phyloP scores from a whole-genome alignment of 1,140 invertebrate species.

The Eulimnadia texana region DNA sequence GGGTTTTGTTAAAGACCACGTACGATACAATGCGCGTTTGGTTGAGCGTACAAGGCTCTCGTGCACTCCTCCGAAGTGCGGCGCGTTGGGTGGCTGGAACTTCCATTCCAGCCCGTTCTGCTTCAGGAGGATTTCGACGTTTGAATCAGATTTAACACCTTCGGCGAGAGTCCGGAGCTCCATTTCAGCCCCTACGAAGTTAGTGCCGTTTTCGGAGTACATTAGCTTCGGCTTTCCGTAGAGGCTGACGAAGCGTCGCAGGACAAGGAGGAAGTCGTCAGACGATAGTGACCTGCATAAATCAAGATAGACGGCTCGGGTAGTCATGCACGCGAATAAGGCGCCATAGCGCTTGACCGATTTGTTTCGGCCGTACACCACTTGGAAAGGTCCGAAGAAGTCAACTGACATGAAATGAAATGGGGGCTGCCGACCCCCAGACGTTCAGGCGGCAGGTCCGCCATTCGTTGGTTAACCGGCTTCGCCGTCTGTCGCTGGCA shows the following conservation, averaged over 20 bases:
- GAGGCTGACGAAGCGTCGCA: conserved; percentile 22
- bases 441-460: conserved; percentile 9
- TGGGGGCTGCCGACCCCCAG: conserved; percentile 17
- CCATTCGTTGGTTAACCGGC: conserved; percentile 12
- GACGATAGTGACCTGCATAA: conserved; percentile 19
- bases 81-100: conserved; percentile 19
- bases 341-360: conserved; percentile 11
- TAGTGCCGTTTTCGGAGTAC: conserved; percentile 24
- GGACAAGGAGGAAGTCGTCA: conserved; percentile 19
- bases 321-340: conserved; percentile 13
- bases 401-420: conserved; percentile 23
- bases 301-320: conserved; percentile 21
- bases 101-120: conserved; percentile 16
- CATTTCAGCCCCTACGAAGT: conserved; percentile 23
- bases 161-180: conserved; percentile 12
- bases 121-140: background rate
- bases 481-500: conserved; percentile 1
- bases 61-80: conserved; percentile 21
- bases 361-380: conserved; percentile 6
- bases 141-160: background rate
- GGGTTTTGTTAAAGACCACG: background rate
- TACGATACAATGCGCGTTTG: conserved; percentile 9
- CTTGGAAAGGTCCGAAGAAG: conserved; percentile 23
- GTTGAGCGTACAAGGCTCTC: conserved; percentile 18
- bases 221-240: conserved; percentile 20